These are phyloP conservation scores for Steinernema scapterisci DNA, from an alignment of 2,888 invertebrate genomes.

Conservation along the genomic window DNA sequence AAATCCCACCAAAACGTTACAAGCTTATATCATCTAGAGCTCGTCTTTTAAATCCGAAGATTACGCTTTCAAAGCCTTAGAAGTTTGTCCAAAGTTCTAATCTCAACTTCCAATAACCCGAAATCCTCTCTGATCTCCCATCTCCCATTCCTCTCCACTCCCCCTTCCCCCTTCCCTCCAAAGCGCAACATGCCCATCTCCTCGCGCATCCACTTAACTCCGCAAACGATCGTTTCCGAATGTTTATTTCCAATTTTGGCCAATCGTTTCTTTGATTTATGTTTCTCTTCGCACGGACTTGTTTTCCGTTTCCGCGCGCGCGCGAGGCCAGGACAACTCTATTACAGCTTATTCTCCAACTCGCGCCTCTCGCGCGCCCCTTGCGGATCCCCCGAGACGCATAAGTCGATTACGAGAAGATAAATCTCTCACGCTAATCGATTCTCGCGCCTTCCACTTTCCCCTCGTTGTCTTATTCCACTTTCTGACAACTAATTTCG, in stretches of 20 bases:
- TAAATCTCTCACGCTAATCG: slow-evolving; percentile 33
- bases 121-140: too few species aligned
- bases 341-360: slow-evolving; percentile 30
- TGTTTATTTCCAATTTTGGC: slow-evolving; percentile 30
- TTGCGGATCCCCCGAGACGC: slow-evolving; percentile 1
- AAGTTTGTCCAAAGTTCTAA: too few species aligned
- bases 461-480: slow-evolving; percentile 23
- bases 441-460: slow-evolving; percentile 13
- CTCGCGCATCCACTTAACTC: neutral
- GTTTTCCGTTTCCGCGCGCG: neutral
- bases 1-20: too few species aligned
- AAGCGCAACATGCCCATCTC: neutral
- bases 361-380: slow-evolving; percentile 11
- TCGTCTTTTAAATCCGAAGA: too few species aligned
- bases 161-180: too few species aligned
- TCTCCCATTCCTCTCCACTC: too few species aligned
- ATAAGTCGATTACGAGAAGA: slow-evolving; percentile 32
- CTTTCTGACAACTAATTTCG: slow-evolving; percentile 27
- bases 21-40: too few species aligned
- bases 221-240: slow-evolving; percentile 20
- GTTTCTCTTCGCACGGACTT: neutral
- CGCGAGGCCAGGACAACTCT: slow-evolving; percentile 10
- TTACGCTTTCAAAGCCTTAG: too few species aligned
- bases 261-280: slow-evolving; percentile 22
- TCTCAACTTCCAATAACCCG: too few species aligned